These are phyloP conservation scores for Syngnathoides biaculeatus DNA, from an alignment of 2,113 vertebrate genomes.

Conservation along the genomic window DNA sequence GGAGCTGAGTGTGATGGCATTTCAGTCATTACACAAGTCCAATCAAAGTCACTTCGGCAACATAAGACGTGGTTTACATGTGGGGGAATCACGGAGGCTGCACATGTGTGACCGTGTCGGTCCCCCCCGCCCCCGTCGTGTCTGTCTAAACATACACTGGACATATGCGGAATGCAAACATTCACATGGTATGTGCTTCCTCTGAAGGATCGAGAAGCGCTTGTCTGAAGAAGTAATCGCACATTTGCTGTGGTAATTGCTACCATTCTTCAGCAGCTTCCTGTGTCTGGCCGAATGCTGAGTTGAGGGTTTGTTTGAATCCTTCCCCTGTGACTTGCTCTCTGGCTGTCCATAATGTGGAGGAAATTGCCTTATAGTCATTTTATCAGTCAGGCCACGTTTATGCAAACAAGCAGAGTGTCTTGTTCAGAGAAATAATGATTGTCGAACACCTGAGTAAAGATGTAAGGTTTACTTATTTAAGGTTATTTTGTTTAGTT, in stretches of 20 bases:
- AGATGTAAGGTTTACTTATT: background rate
- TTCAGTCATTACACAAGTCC: slow-evolving; percentile 16
- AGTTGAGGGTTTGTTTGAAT: slow-evolving; percentile 29
- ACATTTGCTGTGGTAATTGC: slow-evolving; percentile 60
- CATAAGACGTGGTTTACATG: slow-evolving; percentile 27
- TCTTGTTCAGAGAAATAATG: slow-evolving; percentile 1
- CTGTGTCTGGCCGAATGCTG: slow-evolving; percentile 47
- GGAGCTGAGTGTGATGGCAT: slow-evolving; percentile 24
- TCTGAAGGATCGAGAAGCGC: slow-evolving; percentile 41
- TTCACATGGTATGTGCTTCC: slow-evolving; percentile 23
- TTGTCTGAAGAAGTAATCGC: slow-evolving; percentile 42
- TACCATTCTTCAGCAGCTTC: slow-evolving; percentile 56
- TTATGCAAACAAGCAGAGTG: slow-evolving; percentile 1
- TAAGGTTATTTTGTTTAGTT: background rate
- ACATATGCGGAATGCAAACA: slow-evolving; percentile 30
- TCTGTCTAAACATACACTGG: slow-evolving; percentile 10
- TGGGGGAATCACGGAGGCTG: background rate
- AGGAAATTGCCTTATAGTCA: slow-evolving; percentile 26
- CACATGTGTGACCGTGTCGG: background rate
- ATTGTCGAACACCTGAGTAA: background rate
- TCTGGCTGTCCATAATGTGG: slow-evolving; percentile 19
- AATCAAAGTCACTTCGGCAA: slow-evolving; percentile 33
- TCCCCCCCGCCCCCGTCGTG: slow-evolving; percentile 5
- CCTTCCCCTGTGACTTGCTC: slow-evolving; percentile 19
- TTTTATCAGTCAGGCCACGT: slow-evolving; percentile 18